phyloP scores from a whole-genome alignment of 1,140 invertebrate genomes.

The Mya arenaria region DNA sequence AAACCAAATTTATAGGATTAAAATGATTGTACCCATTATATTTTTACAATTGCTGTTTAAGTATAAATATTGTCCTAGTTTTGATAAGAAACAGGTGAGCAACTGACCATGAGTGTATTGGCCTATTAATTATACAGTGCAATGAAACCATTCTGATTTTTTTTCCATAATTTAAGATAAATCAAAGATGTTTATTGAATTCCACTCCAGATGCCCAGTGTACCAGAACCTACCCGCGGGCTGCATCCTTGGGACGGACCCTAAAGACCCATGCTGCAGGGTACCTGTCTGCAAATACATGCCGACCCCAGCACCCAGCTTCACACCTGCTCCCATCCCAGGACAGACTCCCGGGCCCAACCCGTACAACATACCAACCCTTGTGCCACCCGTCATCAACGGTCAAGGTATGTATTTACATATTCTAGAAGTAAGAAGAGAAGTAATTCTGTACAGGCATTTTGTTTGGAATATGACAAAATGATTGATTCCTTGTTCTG shows the following conservation, averaged over 20 bases:
- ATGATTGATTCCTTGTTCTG: no score
- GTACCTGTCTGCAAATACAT: slow-evolving; percentile 62
- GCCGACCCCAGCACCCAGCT: slow-evolving; percentile 40
- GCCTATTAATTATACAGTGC: not conserved
- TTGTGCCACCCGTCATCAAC: slow-evolving; percentile 45
- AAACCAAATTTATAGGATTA: no score
- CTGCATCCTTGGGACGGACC: slow-evolving; percentile 65
- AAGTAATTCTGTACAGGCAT: no score
- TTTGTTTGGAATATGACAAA: no score
- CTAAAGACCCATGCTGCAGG: slow-evolving; percentile 68
- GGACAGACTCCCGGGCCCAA: slow-evolving; percentile 34
- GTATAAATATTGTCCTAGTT: no score
- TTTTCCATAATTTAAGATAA: no score
- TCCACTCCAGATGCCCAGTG: slow-evolving; percentile 63
- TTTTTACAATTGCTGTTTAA: no score
- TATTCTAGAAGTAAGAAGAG: no score
- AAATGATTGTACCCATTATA: no score
- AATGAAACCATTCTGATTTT: not conserved
- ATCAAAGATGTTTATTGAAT: not conserved
- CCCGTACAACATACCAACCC: slow-evolving; percentile 47
- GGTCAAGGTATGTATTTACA: slow-evolving; percentile 39
- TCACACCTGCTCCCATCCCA: slow-evolving; percentile 34
- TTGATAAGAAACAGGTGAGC: no score
- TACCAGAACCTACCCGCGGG: slow-evolving; percentile 63
- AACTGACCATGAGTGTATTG: no score